phyloP scores from a whole-genome alignment of 1,140 invertebrate species.

The Drosophila erecta region DNA sequence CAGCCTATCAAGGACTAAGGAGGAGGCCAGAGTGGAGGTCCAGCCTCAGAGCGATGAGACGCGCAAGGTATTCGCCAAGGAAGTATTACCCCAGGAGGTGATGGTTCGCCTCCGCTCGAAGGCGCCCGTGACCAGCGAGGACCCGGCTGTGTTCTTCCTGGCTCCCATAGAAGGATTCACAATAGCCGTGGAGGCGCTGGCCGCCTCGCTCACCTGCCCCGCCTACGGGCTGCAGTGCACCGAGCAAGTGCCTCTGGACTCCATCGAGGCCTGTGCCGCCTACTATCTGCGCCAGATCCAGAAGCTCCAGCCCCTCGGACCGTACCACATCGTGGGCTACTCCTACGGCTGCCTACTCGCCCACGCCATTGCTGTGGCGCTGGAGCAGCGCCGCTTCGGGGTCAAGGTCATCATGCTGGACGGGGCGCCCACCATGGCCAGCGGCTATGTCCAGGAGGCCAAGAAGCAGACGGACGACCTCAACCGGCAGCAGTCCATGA shows the following conservation, averaged over 20 bases:
- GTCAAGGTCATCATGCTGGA: conserved; percentile 92
- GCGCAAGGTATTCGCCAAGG: conserved; percentile 86
- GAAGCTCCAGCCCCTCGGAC: conserved; percentile 90
- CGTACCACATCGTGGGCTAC: conserved; percentile 95
- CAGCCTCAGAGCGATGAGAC: conserved; percentile 73
- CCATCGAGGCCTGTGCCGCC: conserved; percentile 90
- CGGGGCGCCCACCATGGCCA: conserved; percentile 95
- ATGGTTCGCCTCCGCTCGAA: conserved; percentile 87
- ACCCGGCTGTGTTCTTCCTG: conserved; percentile 89
- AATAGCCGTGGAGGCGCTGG: conserved; percentile 89
- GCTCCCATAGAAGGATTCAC: conserved; percentile 97
- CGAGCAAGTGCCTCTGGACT: conserved; percentile 89
- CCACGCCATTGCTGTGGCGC: conserved; percentile 96
- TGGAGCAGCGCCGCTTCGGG: conserved; percentile 89
- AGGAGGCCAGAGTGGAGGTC: conserved; percentile 25
- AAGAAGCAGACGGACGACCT: conserved; percentile 85
- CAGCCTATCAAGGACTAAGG: conserved; percentile 17
- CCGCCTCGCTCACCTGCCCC: conserved; percentile 89
- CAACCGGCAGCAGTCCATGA: conserved; percentile 88
- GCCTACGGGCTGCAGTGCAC: conserved; percentile 97
- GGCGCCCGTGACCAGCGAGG: conserved; percentile 75
- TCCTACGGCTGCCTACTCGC: conserved; percentile 97
- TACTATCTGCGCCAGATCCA: conserved; percentile 93
- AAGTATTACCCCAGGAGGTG: conserved; percentile 88
- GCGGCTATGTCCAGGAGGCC: conserved; percentile 90